Evolutionary conservation across 2,888 invertebrate genomes (phyloP), one percentile per base, ranked within the genome.

Genomic region (Phymatocera aterrima): DNA sequence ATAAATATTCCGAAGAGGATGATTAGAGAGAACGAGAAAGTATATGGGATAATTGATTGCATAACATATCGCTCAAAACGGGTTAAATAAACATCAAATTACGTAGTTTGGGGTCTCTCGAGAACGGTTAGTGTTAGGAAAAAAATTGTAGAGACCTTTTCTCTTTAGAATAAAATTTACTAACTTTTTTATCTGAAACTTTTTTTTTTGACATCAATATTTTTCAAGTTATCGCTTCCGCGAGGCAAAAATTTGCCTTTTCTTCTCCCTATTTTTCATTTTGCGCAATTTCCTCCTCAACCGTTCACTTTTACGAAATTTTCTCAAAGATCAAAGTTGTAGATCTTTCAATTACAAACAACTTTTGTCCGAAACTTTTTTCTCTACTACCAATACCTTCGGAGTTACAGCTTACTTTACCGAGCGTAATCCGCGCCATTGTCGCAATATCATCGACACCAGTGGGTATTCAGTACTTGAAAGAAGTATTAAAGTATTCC

Each of bases 111-210:
- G 46, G 68, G 70, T 77, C 60, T 77, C 51, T 70, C 79, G 68
- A 70, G 46, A 79, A 68, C 77, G 60, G 51, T 60, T 70, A 28
- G 40, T 77, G 24, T 54, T 48, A 77, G n/a, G 43, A n/a, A 40
- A 79, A 65, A 79, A 79, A 79, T 48, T 74, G 34, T 77, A 15
- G 51, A 79, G 28, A 77, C 77, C 46, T 72, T 77, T 70, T 61
- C 40, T 61, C 70, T 79, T 72, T 8, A 40, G 61, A 77, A 77
- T 70, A 48, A 51, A 48, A 77, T 77, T 61, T 12, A 43, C 65
- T 6, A 65, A 40, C 43, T 65, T 65, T 65, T 65, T 65, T 21
- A 43, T 65, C 21, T 24, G 40, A 40, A 68, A 72, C 46, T 78
- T 72, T 70, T 70, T 70, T 60, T 54, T 60, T 24, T 72, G n/a